Evolutionary conservation across 2,888 invertebrate species (phyloP).

Genomic region (Hipparchia sbordonii): DNA sequence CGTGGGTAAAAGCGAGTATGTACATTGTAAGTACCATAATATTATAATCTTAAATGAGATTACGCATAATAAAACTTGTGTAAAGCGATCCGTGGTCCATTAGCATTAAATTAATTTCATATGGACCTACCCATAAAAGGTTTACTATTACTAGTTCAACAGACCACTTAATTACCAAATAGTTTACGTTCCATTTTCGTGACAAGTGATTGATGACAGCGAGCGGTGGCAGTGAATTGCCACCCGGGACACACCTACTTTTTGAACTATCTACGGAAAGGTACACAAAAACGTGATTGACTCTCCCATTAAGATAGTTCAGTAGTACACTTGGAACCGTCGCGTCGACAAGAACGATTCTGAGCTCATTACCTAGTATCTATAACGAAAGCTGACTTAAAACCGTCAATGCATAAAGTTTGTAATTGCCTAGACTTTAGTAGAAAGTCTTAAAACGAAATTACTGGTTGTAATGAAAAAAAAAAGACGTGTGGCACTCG

Average conservation of each 20-base stretch:
- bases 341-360: too few relatives aligned
- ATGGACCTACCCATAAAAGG: not conserved
- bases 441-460: too few relatives aligned
- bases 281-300: constrained; percentile 15
- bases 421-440: too few relatives aligned
- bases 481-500: too few relatives aligned
- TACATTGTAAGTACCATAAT: too few relatives aligned
- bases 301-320: constrained; percentile 10
- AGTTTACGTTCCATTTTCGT: constrained; percentile 20
- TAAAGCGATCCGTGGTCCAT: not conserved
- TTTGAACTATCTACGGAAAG: constrained; percentile 16
- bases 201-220: constrained; percentile 20
- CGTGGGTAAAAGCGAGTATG: too few relatives aligned
- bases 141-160: constrained; percentile 11
- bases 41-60: too few relatives aligned
- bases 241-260: constrained; percentile 19
- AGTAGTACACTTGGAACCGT: not conserved
- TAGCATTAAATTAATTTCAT: not conserved
- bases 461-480: too few relatives aligned
- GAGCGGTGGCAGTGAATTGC: constrained; percentile 17
- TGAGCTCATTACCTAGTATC: too few relatives aligned
- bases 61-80: not conserved
- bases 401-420: too few relatives aligned
- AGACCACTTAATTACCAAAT: constrained; percentile 17
- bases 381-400: too few relatives aligned